Conservation (phyloP, 1,140 invertebrate genomes). For the Nilaparvata lugens region DNA sequence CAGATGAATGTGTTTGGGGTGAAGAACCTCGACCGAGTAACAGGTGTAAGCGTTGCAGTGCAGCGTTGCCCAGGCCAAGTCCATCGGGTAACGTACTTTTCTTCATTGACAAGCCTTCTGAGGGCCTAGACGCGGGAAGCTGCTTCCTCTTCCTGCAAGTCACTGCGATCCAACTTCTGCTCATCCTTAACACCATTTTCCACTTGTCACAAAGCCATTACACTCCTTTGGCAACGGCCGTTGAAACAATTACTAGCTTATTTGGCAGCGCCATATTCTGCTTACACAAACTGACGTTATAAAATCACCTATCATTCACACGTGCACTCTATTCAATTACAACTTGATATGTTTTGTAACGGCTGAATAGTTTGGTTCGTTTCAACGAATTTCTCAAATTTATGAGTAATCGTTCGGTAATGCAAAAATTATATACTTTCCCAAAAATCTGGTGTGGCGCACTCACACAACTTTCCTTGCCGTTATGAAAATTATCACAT, state of each 20-base stretch:
- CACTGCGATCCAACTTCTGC: background rate
- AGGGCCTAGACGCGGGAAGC: background rate
- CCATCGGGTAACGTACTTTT: background rate
- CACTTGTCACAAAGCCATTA: background rate
- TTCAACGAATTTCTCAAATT: no score
- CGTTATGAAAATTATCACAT: no score
- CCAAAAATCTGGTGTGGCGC: no score
- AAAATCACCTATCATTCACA: no score
- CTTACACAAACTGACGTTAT: no score
- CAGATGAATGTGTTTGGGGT: no score
- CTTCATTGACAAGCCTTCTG: background rate
- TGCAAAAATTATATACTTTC: no score
- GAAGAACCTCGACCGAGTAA: background rate
- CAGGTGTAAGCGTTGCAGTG: background rate
- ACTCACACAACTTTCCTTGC: no score
- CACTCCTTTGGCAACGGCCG: background rate
- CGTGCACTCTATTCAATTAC: no score
- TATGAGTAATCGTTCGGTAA: no score
- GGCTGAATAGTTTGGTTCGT: no score
- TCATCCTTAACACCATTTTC: background rate
- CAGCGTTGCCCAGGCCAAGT: background rate
- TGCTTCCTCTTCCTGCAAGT: background rate
- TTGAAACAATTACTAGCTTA: background rate
- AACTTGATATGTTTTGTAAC: no score
- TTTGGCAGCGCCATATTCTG: background rate